phyloP scores from a whole-genome alignment of 2,797 vertebrate species.

The Sparidentex hasta region DNA sequence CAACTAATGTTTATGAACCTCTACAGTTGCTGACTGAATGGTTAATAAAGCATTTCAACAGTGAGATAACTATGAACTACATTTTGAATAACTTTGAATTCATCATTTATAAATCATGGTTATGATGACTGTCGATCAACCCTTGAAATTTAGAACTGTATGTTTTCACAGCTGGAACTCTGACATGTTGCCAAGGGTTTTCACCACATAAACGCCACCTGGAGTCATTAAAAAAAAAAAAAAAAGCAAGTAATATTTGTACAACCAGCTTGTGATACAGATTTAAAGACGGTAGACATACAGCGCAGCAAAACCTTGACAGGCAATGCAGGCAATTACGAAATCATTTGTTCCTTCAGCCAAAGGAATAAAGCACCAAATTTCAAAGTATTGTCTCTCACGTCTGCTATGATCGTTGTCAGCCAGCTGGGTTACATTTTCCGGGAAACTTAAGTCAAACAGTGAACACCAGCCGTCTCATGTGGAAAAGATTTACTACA shows the following conservation, averaged over 20 bases:
- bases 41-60: too few species aligned
- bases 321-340: background rate
- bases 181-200: background rate
- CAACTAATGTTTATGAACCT: too few species aligned
- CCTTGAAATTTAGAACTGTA: background rate
- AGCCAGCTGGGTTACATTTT: background rate
- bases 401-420: background rate
- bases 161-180: background rate
- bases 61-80: too few species aligned
- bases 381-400: constrained; percentile 8
- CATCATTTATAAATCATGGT: too few species aligned
- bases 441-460: background rate
- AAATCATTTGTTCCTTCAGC: background rate
- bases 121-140: background rate
- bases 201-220: background rate
- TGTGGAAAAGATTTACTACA: background rate
- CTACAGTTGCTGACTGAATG: too few species aligned
- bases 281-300: background rate
- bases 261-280: background rate
- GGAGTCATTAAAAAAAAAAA: background rate
- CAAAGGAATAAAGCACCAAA: background rate
- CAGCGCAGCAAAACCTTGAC: background rate
- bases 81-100: too few species aligned
- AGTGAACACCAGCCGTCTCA: background rate
- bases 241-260: background rate